A percentile compares a stretch with the other conserved stretches of the same genome.
These are phyloP conservation scores for Coecobrya sp. DNA, from an alignment of 2,888 invertebrate genomes.

Conservation along the genomic window DNA sequence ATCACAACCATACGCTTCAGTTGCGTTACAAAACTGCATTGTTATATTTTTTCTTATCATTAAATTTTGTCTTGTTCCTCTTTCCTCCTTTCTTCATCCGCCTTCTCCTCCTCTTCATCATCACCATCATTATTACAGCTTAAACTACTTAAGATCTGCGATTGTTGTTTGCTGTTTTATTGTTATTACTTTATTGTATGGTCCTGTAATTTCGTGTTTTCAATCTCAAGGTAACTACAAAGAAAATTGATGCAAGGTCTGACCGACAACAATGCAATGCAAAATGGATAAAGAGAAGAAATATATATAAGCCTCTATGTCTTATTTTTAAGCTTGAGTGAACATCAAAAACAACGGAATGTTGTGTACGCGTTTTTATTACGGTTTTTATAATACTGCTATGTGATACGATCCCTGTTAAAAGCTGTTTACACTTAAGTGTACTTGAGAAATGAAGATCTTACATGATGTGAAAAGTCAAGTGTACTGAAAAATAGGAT, in stretches of 20 bases:
- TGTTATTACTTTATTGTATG: not conserved
- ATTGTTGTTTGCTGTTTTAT: constrained; percentile 31
- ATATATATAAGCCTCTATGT: too few relatives aligned
- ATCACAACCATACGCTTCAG: constrained; percentile 19
- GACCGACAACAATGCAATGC: constrained; percentile 22
- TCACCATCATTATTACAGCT: constrained; percentile 15
- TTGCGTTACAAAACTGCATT: constrained; percentile 44
- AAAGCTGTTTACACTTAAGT: not conserved
- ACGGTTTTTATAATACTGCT: too few relatives aligned
- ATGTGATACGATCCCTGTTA: not conserved
- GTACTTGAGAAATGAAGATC: constrained; percentile 11
- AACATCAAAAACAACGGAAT: constrained; percentile 34
- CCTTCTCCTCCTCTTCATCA: constrained; percentile 30
- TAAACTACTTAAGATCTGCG: not conserved
- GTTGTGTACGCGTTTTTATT: constrained; percentile 7
- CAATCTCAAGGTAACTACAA: constrained; percentile 29
- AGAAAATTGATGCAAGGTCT: not conserved
- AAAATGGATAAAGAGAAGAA: not conserved
- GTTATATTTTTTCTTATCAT: constrained; percentile 20
- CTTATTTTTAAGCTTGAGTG: constrained; percentile 45
- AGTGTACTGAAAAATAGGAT: constrained; percentile 2
- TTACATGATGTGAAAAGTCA: constrained; percentile 5
- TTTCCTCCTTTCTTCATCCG: constrained; percentile 36
- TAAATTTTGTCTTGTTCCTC: not conserved
- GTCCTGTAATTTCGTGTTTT: constrained; percentile 28